Conservation (phyloP, 2,797 vertebrate genomes). For the Cichlasoma orientale region DNA sequence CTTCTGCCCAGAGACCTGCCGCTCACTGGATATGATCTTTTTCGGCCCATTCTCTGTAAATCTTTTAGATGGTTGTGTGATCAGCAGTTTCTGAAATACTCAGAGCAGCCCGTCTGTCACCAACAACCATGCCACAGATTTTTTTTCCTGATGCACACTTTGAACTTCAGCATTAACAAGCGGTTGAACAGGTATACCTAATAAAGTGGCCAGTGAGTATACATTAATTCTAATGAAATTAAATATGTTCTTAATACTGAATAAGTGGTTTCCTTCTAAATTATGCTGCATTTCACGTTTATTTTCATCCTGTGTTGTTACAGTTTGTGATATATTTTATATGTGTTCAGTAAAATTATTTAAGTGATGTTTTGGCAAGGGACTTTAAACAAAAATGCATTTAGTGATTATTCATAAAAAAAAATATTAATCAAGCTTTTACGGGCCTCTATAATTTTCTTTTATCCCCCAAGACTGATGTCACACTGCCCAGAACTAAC, state of each 20-base stretch:
- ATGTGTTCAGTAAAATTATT: slow-evolving; percentile 20
- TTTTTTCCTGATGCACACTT: neutral
- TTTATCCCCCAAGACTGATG: slow-evolving; percentile 49
- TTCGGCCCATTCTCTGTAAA: too few species aligned
- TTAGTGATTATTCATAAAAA: slow-evolving; percentile 41
- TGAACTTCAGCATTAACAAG: neutral
- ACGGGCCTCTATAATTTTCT: slow-evolving; percentile 38
- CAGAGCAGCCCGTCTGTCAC: neutral
- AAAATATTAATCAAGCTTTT: slow-evolving; percentile 41
- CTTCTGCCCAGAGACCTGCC: too few species aligned
- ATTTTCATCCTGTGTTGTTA: neutral
- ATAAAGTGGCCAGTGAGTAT: neutral
- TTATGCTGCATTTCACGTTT: neutral
- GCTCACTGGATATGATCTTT: too few species aligned
- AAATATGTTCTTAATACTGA: neutral
- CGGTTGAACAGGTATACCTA: neutral
- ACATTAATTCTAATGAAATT: neutral
- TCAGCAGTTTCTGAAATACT: neutral
- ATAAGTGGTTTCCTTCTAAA: slow-evolving; percentile 1
- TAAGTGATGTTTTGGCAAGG: slow-evolving; percentile 51
- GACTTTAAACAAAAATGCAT: slow-evolving; percentile 43
- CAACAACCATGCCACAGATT: neutral
- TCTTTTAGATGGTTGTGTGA: too few species aligned
- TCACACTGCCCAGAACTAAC: slow-evolving; percentile 39
- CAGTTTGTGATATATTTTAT: slow-evolving; percentile 22